Conservation (phyloP, 2,888 invertebrate genomes). For the Heliconius hortense region DNA sequence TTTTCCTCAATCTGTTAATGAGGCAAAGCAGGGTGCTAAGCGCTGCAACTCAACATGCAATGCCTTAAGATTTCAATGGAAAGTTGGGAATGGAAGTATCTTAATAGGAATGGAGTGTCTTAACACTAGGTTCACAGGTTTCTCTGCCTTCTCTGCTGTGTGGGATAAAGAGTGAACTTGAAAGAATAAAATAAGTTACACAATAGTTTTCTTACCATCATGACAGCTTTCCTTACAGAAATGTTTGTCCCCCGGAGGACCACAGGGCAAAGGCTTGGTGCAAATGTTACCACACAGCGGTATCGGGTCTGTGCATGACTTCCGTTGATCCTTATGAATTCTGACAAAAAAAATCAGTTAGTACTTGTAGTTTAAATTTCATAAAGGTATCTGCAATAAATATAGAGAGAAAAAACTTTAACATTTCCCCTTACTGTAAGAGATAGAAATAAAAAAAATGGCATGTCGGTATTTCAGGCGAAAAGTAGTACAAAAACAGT, state of each 20-base stretch:
- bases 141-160: neutral
- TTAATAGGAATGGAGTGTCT: neutral
- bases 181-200: neutral
- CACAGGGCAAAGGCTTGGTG: constrained; percentile 85
- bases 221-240: constrained; percentile 85
- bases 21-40: neutral
- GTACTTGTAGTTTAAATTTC: too few relatives aligned
- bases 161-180: neutral
- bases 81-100: neutral
- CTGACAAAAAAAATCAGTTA: constrained; percentile 46
- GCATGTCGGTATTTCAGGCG: too few relatives aligned
- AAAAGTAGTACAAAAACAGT: too few relatives aligned
- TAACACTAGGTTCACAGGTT: neutral
- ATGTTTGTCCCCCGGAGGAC: constrained; percentile 85
- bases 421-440: too few relatives aligned
- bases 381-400: too few relatives aligned
- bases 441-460: too few relatives aligned
- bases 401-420: too few relatives aligned
- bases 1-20: neutral
- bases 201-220: constrained; percentile 65
- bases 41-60: neutral
- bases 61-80: neutral
- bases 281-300: constrained; percentile 89
- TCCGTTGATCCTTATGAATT: constrained; percentile 74
- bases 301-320: constrained; percentile 89